Evolutionary conservation across 2,113 vertebrate species (phyloP).

Genomic region (Boulengeromyrus knoepffleri): DNA sequence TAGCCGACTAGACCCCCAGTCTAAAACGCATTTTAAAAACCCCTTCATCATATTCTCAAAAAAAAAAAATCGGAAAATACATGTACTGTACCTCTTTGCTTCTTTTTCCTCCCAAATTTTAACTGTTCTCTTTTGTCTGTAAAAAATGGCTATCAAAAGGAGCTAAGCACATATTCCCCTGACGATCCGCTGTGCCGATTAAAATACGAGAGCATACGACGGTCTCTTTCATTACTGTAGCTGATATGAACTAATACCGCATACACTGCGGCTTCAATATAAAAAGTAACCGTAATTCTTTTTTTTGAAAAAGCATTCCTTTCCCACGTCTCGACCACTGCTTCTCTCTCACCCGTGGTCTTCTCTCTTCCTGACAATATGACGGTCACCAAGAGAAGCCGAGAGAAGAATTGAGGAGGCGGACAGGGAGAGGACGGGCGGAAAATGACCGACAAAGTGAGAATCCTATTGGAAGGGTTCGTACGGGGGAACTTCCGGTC

Average conservation of each 20-base stretch:
- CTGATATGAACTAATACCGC: slow-evolving; percentile 15
- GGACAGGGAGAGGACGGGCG: slow-evolving; percentile 38
- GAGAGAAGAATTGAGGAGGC: slow-evolving; percentile 45
- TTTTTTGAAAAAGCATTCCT: slow-evolving; percentile 20
- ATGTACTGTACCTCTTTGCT: slow-evolving; percentile 51
- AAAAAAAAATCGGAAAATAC: not conserved
- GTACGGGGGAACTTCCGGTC: slow-evolving; percentile 40
- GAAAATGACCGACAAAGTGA: slow-evolving; percentile 41
- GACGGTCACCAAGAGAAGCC: slow-evolving; percentile 47
- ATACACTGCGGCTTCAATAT: slow-evolving; percentile 1
- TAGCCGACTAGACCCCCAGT: not conserved
- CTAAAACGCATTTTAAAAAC: not conserved
- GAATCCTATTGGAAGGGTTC: slow-evolving; percentile 43
- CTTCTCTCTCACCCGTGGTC: slow-evolving; percentile 32
- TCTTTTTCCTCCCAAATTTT: slow-evolving; percentile 40
- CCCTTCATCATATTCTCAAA: not conserved
- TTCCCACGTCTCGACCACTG: slow-evolving; percentile 42
- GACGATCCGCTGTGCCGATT: slow-evolving; percentile 45
- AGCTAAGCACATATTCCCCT: slow-evolving; percentile 56
- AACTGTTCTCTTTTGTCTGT: slow-evolving; percentile 67
- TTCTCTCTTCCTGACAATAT: slow-evolving; percentile 57
- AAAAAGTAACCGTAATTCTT: not conserved
- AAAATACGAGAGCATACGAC: slow-evolving; percentile 36
- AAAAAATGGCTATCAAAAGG: slow-evolving; percentile 62
- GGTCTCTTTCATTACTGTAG: slow-evolving; percentile 49